Base-by-base conservation (phyloP, 2,888 invertebrate genomes). In the Heliothis peltigera region DNA sequence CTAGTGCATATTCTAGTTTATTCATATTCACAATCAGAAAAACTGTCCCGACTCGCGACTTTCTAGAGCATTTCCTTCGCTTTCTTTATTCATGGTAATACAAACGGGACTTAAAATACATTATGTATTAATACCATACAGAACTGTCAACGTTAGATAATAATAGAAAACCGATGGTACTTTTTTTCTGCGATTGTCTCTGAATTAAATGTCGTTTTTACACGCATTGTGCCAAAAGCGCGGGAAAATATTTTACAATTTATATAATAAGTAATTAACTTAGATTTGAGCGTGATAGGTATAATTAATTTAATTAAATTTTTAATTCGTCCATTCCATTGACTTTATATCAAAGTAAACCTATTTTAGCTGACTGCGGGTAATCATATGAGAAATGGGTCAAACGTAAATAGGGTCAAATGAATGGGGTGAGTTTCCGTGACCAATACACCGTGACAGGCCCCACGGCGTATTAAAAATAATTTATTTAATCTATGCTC, bases 321-420 rank as follows among this genome's bases (percentile, higher is more conserved):
- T 54, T 68, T 77, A 3, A 47, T 18, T 17, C 32, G 35, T 22
- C 7, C 28, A 49, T 75, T 70, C 64, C 22, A 64, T 58, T 5
- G 18, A 51, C 44, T 62, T 42, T 42, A 10, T 46, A 61, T 70
- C 52, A 53, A 66, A 44, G 67, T 54, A 28, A 53, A 56, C 64
- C 54, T 74, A 74, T 77, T 74, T 73, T 54, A 75, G 60, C 66
- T 74, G 75, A 59, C 70, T 80, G 73, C 62, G 70, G 75, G 63
- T 86, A 86, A 83, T 86, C 81, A 72, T 71, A 80, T 83, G 84
- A 79, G 79, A 89, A 89, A 89, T 87, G 81, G 91, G 90, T 90
- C 90, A 89, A 85, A 87, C 85, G 83, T 86, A 80, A 71, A 75
- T 52, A 68, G 68, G 57, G 70, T 68, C 70, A 70, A 55, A 44